These are phyloP conservation scores for Litoditis marina DNA, from an alignment of 2,888 invertebrate genomes.

Conservation along the genomic window DNA sequence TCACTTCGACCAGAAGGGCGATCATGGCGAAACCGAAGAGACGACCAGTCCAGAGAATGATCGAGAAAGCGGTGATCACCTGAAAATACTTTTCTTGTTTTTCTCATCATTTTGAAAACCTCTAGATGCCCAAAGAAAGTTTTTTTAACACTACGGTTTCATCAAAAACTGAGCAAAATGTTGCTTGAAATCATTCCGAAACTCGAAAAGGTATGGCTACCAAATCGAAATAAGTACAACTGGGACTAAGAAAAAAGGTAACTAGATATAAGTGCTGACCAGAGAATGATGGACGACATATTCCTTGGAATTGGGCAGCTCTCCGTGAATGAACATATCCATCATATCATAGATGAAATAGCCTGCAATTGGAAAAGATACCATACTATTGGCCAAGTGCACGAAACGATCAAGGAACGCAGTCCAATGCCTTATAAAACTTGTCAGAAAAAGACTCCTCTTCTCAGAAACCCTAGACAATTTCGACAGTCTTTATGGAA, in stretches of 20 bases:
- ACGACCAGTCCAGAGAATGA: conserved; percentile 36
- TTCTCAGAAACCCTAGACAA: background rate
- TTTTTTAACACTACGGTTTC: background rate
- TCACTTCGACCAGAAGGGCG: conserved; percentile 42
- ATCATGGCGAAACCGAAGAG: conserved; percentile 49
- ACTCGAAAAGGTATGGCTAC: no score
- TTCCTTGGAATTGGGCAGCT: conserved; percentile 42
- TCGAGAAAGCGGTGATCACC: conserved; percentile 41
- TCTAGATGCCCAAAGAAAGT: background rate
- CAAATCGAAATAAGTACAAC: no score
- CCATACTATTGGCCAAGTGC: background rate
- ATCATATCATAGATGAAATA: conserved; percentile 47
- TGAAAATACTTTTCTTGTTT: conserved; percentile 5
- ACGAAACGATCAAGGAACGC: no score
- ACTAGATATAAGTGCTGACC: no score
- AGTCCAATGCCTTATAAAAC: no score
- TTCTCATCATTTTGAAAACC: background rate
- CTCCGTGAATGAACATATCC: conserved; percentile 47
- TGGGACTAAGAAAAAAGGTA: no score
- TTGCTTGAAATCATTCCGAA: no score
- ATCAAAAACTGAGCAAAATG: no score
- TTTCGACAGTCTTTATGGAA: no score
- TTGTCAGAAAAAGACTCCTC: background rate
- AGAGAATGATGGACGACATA: conserved; percentile 47
- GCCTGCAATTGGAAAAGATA: no score